Evolutionary conservation across 2,113 vertebrate genomes (phyloP), one percentile per base, ranked within the genome.

Genomic region (Chaenocephalus aceratus): DNA sequence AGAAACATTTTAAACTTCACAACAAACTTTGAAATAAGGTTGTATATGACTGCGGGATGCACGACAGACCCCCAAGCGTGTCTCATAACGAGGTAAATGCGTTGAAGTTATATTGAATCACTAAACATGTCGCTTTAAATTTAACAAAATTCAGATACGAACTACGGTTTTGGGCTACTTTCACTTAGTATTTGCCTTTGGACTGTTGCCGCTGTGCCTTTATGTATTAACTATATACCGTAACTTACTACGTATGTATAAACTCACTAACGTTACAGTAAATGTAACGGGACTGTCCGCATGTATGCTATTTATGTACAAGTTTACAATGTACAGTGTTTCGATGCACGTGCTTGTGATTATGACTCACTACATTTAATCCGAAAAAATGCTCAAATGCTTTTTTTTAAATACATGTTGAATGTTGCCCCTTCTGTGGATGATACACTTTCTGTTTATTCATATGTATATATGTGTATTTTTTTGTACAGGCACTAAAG

Each of bases 41-140:
- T 10, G 10, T 1, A 1, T 0, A 16, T 5, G 6, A 16, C 23
- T 12, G 5, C 52, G 58, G 8, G 7, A 88, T 85, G 84, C 6
- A 2, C n/a, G 23, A 4, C 3, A 12, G 64, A 11, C 15, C 18
- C 6, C n/a, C 56, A 71, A 6, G 12, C 1, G 51, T 59, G 53
- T 84, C 60, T 84, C 44, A 11, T 0, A 14, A 41, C 60, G 68
- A 88, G 91, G 91, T 92, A 84, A 86, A 60, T 4, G 4, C 6
- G 0, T 18, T 54, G 0, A 0, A 45, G 10, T 30, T 45, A 26
- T 9, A 10, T 2, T 11, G 3, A 0, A 45, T 6, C 3, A 26
- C 5, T 53, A 10, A 60, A 21, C 8, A 16, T 53, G 15, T 54
- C 15, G 15, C 2, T 34, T 8, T 5, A 52, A 45, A 8, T 6